Conservation (phyloP, 2,888 invertebrate genomes). For the Chrysina gloriosa region DNA sequence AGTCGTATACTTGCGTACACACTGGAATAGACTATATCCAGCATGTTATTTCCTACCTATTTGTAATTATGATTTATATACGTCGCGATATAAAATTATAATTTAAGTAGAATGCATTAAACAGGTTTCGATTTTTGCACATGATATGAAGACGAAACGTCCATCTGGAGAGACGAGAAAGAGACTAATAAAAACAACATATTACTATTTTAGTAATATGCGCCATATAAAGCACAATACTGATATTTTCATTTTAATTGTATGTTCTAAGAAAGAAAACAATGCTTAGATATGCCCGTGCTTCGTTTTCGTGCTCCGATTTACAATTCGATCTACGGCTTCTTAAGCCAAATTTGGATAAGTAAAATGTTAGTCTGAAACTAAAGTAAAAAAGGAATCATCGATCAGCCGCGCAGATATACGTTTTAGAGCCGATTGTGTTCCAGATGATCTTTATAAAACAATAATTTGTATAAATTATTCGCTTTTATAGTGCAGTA, state of each 20-base stretch:
- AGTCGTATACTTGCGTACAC: too few species aligned
- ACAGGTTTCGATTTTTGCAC: constrained; percentile 26
- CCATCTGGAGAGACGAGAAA: constrained; percentile 43
- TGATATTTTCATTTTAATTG: constrained; percentile 55
- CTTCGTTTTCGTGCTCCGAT: constrained; percentile 49
- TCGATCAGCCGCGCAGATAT: constrained; percentile 22
- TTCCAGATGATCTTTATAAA: constrained; percentile 23
- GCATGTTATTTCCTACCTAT: constrained; percentile 10
- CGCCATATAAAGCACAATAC: constrained; percentile 58
- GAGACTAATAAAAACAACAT: constrained; percentile 49
- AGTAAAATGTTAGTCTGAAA: constrained; percentile 38
- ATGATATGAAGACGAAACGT: constrained; percentile 21
- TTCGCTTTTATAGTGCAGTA: too few species aligned
- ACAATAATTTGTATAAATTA: constrained; percentile 22
- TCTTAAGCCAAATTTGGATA: constrained; percentile 47
- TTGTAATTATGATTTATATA: constrained; percentile 37
- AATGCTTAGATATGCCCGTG: constrained; percentile 53
- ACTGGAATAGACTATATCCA: not conserved
- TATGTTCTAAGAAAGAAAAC: constrained; percentile 54
- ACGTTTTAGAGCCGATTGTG: constrained; percentile 25
- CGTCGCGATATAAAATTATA: constrained; percentile 22
- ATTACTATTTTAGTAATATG: constrained; percentile 55
- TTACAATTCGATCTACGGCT: constrained; percentile 47
- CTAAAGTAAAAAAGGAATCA: constrained; percentile 13
- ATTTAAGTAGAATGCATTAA: constrained; percentile 24